A percentile compares a stretch with the other conserved stretches of the same genome.
Evolutionary conservation across 2,113 vertebrate genomes (phyloP).

Genomic region (Indicator indicator): DNA sequence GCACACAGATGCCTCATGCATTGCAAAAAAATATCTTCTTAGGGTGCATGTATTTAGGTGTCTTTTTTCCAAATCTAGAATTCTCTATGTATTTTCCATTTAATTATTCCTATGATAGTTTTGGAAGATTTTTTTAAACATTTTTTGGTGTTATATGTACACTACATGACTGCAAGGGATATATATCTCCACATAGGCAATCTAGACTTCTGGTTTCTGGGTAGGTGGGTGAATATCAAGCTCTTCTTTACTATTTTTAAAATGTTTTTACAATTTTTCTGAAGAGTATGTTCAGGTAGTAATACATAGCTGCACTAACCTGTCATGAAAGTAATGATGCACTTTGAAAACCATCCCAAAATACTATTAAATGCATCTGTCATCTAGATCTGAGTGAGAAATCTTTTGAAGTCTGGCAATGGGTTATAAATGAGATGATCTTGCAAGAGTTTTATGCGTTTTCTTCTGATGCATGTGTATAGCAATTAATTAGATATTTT

Average conservation of each 20-base stretch:
- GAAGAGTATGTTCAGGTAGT: not conserved
- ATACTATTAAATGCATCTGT: not conserved
- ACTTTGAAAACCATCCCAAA: not conserved
- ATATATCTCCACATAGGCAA: not conserved
- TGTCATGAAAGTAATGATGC: not conserved
- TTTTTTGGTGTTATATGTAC: not conserved
- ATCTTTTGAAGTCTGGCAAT: not conserved
- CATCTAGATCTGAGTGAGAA: not conserved
- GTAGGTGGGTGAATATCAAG: not conserved
- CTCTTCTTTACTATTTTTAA: not conserved
- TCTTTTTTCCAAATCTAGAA: not conserved
- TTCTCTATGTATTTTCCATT: not conserved
- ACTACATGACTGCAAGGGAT: fast-evolving
- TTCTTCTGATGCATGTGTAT: not conserved
- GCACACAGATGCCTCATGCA: not conserved
- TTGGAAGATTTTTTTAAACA: not conserved
- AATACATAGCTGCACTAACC: not conserved
- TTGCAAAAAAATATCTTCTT: not conserved
- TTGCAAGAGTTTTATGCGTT: not conserved
- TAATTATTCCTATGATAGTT: not conserved
- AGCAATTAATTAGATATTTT: not conserved
- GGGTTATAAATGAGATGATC: not conserved
- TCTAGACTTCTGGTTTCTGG: not conserved
- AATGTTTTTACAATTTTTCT: not conserved
- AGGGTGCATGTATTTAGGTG: not conserved